phyloP scores from a whole-genome alignment of 2,888 invertebrate species.

The Hanleya hanleyi region DNA sequence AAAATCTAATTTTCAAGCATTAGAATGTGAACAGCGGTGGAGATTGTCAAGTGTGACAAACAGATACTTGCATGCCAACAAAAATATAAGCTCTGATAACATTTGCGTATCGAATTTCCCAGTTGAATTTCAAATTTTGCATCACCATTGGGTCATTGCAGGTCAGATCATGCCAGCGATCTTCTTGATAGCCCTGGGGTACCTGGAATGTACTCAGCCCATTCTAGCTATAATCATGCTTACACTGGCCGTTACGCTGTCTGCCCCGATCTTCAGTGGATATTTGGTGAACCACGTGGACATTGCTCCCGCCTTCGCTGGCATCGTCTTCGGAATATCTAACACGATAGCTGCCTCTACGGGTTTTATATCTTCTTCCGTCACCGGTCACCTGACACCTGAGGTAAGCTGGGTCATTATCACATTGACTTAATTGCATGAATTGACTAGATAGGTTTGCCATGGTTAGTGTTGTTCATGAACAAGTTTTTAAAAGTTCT shows the following conservation, averaged over 20 bases:
- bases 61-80: too few relatives aligned
- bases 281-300: slow-evolving; percentile 73
- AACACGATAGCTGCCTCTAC: slow-evolving; percentile 70
- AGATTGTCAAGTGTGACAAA: too few relatives aligned
- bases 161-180: slow-evolving; percentile 66
- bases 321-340: slow-evolving; percentile 70
- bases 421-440: too few relatives aligned
- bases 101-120: too few relatives aligned
- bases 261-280: slow-evolving; percentile 69
- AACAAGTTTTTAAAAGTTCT: too few relatives aligned
- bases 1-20: too few relatives aligned
- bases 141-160: slow-evolving; percentile 36
- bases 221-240: slow-evolving; percentile 62
- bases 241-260: slow-evolving; percentile 62
- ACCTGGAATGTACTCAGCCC: slow-evolving; percentile 65
- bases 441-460: too few relatives aligned
- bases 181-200: slow-evolving; percentile 65
- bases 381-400: slow-evolving; percentile 67
- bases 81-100: too few relatives aligned
- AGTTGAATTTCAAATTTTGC: too few relatives aligned
- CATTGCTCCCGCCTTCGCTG: slow-evolving; percentile 71
- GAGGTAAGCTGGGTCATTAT: slow-evolving; percentile 40
- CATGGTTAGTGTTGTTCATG: too few relatives aligned
- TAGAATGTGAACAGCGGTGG: too few relatives aligned
- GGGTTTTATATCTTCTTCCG: slow-evolving; percentile 70